Percentiles rank a stretch among this genome's conserved stretches.
Conservation (phyloP, 2,888 invertebrate genomes). For the Strigamia crassipes region DNA sequence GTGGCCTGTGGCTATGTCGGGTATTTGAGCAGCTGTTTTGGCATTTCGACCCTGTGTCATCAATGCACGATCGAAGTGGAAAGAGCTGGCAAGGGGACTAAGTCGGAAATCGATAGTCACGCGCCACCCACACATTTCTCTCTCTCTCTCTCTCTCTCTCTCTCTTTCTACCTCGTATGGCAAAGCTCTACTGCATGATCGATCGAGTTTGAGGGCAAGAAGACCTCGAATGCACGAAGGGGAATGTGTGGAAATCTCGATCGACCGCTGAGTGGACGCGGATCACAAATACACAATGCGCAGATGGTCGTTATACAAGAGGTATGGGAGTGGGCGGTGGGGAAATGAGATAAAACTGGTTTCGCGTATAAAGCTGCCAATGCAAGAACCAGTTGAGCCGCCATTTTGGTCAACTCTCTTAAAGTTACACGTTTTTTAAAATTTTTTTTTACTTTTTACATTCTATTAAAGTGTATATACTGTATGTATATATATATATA, state of each 20-base stretch:
- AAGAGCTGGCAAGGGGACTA: neutral
- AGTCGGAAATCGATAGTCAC: constrained; percentile 22
- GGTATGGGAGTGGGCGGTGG: neutral
- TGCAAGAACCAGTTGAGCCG: neutral
- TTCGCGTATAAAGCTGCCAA: neutral
- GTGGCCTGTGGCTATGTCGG: constrained; percentile 27
- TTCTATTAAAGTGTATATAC: too few relatives aligned
- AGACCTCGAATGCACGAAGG: constrained; percentile 1
- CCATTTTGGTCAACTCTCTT: neutral
- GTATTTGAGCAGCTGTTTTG: neutral
- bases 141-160: neutral
- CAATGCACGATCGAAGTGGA: constrained; percentile 30
- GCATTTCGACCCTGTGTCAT: constrained; percentile 27
- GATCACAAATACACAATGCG: constrained; percentile 16
- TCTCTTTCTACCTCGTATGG: neutral
- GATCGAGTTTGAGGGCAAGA: constrained; percentile 18
- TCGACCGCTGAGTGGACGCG: constrained; percentile 26
- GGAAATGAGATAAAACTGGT: constrained; percentile 7
- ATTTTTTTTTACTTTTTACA: too few relatives aligned
- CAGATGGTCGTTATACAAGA: neutral
- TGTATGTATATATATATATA: too few relatives aligned
- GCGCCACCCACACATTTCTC: neutral
- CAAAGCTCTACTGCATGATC: constrained; percentile 22
- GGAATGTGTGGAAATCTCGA: constrained; percentile 15
- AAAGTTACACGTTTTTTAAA: neutral